These are phyloP conservation scores for Meloidogyne floridensis DNA, from an alignment of 1,140 invertebrate species.

Conservation along the genomic window DNA sequence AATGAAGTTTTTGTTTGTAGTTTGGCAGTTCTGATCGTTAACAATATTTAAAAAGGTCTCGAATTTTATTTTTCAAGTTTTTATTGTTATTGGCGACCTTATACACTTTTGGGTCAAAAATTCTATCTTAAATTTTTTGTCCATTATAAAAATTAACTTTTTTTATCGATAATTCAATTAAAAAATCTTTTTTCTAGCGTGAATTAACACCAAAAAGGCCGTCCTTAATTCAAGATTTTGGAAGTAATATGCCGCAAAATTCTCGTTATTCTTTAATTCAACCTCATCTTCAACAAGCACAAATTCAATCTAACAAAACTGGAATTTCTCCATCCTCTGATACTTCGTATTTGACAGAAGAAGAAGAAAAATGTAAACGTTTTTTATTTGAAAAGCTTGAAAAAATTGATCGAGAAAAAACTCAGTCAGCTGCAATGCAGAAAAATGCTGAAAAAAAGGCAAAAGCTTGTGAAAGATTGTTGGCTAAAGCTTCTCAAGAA, in stretches of 20 bases:
- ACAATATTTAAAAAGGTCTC: no score
- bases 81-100: no score
- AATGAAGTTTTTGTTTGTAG: no score
- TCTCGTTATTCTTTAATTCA: constrained; percentile 1
- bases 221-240: neutral
- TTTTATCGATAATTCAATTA: no score
- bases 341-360: neutral
- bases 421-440: neutral
- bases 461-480: constrained; percentile 15
- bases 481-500: constrained; percentile 24
- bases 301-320: neutral
- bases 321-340: neutral
- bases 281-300: neutral
- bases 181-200: neutral
- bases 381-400: constrained; percentile 21
- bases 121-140: no score
- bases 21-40: no score
- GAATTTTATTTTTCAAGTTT: no score
- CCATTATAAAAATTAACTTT: no score
- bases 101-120: no score
- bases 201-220: neutral
- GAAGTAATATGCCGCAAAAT: neutral
- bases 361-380: constrained; percentile 30
- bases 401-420: constrained; percentile 33
- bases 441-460: constrained; percentile 33